Conservation (phyloP, 2,888 invertebrate genomes). For the Oxyteleia sp. region DNA sequence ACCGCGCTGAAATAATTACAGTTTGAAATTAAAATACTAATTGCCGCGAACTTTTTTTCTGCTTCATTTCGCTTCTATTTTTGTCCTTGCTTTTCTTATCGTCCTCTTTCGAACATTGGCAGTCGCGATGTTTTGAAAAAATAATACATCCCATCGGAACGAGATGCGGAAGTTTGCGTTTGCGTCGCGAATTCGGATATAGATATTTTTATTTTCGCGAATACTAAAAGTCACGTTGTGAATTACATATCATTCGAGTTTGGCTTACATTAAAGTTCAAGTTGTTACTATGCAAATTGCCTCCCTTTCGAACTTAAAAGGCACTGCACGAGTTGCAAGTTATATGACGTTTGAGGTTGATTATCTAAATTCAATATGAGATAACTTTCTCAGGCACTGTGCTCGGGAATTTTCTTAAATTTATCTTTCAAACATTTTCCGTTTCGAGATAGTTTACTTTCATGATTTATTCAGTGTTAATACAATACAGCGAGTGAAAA, state of each 20-base stretch:
- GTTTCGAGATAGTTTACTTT: conserved; percentile 29
- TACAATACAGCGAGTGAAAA: background rate
- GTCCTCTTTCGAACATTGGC: too few species aligned
- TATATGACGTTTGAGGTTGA: conserved; percentile 73
- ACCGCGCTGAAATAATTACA: conserved; percentile 19
- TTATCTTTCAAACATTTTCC: conserved; percentile 30
- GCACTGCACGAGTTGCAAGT: conserved; percentile 70
- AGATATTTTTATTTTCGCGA: conserved; percentile 64
- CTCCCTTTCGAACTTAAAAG: conserved; percentile 70
- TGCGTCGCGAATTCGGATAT: conserved; percentile 39
- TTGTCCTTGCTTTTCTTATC: too few species aligned
- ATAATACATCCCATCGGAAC: conserved; percentile 3
- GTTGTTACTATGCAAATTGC: conserved; percentile 73
- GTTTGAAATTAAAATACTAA: conserved; percentile 21
- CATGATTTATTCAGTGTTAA: conserved; percentile 52
- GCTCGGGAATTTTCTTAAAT: conserved; percentile 46
- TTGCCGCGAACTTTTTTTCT: background rate
- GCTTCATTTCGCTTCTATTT: too few species aligned
- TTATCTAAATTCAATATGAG: conserved; percentile 71
- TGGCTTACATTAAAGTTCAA: conserved; percentile 69
- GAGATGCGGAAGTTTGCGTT: conserved; percentile 38
- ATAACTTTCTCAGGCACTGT: conserved; percentile 58
- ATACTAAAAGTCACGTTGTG: conserved; percentile 69
- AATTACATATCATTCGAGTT: conserved; percentile 71
- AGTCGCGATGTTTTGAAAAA: background rate